A percentile compares a stretch with the other conserved stretches of the same genome.
These are phyloP conservation scores for Thecocarcelia acutangulata DNA, from an alignment of 2,888 invertebrate species.

Conservation along the genomic window DNA sequence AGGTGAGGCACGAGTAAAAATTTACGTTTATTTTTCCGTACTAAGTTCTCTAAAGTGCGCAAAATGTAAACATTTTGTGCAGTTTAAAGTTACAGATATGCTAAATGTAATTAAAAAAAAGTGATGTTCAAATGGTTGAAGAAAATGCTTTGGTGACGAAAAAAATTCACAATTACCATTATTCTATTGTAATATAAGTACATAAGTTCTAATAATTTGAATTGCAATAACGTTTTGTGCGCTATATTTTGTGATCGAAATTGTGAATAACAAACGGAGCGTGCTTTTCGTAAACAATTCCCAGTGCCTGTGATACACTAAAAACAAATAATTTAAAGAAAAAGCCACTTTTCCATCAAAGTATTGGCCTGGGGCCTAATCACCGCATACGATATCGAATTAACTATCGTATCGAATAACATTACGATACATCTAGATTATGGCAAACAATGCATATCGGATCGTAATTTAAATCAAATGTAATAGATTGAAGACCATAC, in stretches of 20 bases:
- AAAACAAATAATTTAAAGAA: slow-evolving; percentile 88
- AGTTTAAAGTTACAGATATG: too few relatives aligned
- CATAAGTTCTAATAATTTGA: too few relatives aligned
- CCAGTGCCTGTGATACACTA: slow-evolving; percentile 97
- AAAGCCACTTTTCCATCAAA: slow-evolving; percentile 90
- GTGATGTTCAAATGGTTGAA: slow-evolving; percentile 32
- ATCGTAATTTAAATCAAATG: too few relatives aligned
- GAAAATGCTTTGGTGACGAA: background rate
- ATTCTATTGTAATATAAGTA: too few relatives aligned
- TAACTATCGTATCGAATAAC: too few relatives aligned
- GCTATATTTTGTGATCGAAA: background rate
- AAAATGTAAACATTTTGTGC: slow-evolving; percentile 39
- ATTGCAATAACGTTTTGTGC: background rate
- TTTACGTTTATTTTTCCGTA: slow-evolving; percentile 6
- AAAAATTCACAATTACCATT: too few relatives aligned
- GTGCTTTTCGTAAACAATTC: slow-evolving; percentile 98
- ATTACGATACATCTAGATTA: too few relatives aligned
- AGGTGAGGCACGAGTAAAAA: slow-evolving; percentile 84
- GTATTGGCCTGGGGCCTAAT: slow-evolving; percentile 95
- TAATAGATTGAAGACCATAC: too few relatives aligned
- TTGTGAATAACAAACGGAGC: slow-evolving; percentile 91
- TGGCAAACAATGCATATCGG: too few relatives aligned
- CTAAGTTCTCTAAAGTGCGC: slow-evolving; percentile 36
- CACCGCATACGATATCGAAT: too few relatives aligned
- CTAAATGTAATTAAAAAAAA: too few relatives aligned